phyloP scores from a whole-genome alignment of 2,888 invertebrate species.

The Lacanobia oleracea region DNA sequence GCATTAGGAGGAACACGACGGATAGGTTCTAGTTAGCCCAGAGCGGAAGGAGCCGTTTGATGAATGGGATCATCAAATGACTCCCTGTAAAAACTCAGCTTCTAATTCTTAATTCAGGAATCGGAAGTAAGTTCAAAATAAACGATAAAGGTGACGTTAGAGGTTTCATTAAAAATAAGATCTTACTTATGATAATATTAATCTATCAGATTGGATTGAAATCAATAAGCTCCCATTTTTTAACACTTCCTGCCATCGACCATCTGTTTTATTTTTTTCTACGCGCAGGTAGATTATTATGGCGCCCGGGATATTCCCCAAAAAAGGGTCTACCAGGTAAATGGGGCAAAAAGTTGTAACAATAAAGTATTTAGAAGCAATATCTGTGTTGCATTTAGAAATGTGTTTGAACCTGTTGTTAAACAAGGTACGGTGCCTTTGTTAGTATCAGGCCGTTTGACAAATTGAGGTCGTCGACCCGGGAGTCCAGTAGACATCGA shows the following conservation, averaged over 20 bases:
- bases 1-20: no score
- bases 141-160: neutral
- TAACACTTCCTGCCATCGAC: constrained; percentile 32
- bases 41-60: no score
- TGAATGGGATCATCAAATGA: no score
- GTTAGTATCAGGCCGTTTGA: constrained; percentile 31
- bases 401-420: constrained; percentile 15
- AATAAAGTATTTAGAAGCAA: constrained; percentile 24
- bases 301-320: constrained; percentile 72
- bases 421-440: constrained; percentile 17
- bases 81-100: neutral
- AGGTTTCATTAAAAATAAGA: no score
- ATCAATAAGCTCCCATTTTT: constrained; percentile 26
- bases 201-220: neutral
- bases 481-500: neutral
- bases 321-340: constrained; percentile 75
- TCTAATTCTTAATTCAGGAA: neutral
- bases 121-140: neutral
- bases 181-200: neutral
- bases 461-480: constrained; percentile 38
- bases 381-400: constrained; percentile 18
- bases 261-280: constrained; percentile 48
- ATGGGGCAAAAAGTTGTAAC: constrained; percentile 2
- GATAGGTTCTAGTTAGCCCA: no score
- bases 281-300: constrained; percentile 66